phyloP scores from a whole-genome alignment of 2,888 invertebrate genomes.

The Ceriagrion tenellum region DNA sequence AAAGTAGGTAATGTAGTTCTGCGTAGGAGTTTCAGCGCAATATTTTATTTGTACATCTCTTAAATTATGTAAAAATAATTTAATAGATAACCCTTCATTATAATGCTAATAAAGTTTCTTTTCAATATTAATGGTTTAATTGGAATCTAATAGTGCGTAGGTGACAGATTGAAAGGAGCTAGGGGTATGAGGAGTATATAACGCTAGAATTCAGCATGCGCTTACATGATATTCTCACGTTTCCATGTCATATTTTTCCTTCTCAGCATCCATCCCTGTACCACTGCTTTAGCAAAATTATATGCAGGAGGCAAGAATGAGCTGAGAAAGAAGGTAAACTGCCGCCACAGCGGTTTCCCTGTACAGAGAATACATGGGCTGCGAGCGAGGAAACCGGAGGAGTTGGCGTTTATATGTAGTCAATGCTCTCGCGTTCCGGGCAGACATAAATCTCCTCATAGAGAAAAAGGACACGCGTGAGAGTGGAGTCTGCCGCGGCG shows the following conservation, averaged over 20 bases:
- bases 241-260: no score
- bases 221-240: no score
- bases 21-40: neutral
- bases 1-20: no score
- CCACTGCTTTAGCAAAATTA: neutral
- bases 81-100: no score
- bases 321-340: neutral
- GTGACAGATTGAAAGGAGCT: no score
- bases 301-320: neutral
- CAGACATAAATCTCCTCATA: constrained; percentile 16
- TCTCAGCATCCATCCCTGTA: no score
- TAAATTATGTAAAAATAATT: no score
- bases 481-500: neutral
- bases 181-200: no score
- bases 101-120: no score
- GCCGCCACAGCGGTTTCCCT: constrained; percentile 18
- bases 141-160: no score
- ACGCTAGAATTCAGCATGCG: no score
- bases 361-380: neutral
- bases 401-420: constrained; percentile 37
- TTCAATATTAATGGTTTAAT: no score
- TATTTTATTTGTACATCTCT: neutral
- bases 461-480: neutral
- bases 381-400: neutral
- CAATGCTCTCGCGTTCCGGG: constrained; percentile 28